Base-by-base conservation (phyloP, 2,113 vertebrate species). In the Podarcis muralis region DNA sequence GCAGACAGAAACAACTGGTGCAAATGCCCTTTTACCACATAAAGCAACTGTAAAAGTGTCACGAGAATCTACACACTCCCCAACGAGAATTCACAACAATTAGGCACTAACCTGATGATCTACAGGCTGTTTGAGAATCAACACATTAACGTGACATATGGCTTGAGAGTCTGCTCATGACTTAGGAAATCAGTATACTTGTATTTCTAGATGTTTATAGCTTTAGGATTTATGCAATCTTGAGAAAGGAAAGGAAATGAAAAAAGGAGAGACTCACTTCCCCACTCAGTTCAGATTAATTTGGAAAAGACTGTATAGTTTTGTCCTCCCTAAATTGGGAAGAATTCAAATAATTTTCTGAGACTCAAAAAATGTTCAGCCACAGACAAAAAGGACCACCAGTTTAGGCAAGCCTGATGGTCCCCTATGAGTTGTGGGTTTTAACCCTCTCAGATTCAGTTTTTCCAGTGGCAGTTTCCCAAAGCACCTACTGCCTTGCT, bases 91-190 rank as follows among this genome's bases (percentile, higher is more conserved):
- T 43, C 68, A 84, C 66, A 84, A 71, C 82, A 71, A 84, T 72
- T 84, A 72, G 83, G 68, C 27, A 69, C 35, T 37, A 83, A 83
- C 25, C 25, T 3, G 25, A 83, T 71, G 82, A 69, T 71, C 66
- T 83, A 83, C 66, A 71, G 65, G 35, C 82, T 83, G 35, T 83
- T 83, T 53, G 27, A 48, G 68, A 84, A 84, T 72, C 40, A 53
- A 72, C 16, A 22, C 20, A 5, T 43, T 84, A 72, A 72, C 57
- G 8, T 72, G 68, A 84, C 68, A 43, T 53, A 11, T 30, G 72
- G 7, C 16, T 20, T 48, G 40, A 53, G 68, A 53, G 66, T 71
- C 66, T 69, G 35, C 12, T 6, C 37, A 48, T 27, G 40, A 79
- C 43, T 57, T 25, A 57, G 53, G 43, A 37, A 53, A 53, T 9